A percentile compares a stretch with the other conserved stretches of the same genome.
These are phyloP conservation scores for Perizoma flavofasciatum DNA, from an alignment of 2,888 invertebrate genomes.

Conservation along the genomic window DNA sequence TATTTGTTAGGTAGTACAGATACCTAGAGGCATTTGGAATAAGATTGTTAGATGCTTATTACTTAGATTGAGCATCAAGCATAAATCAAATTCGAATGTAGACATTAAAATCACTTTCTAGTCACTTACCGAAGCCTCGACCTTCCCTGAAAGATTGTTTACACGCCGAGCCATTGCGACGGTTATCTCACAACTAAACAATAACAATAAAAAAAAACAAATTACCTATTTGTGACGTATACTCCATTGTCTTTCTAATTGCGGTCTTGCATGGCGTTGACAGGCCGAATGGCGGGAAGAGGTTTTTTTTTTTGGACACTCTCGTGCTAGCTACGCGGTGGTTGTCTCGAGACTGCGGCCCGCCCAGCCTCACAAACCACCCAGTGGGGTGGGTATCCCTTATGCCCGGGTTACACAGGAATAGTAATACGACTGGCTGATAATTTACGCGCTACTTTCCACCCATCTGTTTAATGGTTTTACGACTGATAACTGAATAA, in stretches of 20 bases:
- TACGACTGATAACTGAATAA: too few relatives aligned
- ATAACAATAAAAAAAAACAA: constrained; percentile 51
- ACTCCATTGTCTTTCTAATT: constrained; percentile 70
- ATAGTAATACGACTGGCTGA: background rate
- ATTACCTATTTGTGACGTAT: constrained; percentile 62
- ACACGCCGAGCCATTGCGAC: constrained; percentile 30
- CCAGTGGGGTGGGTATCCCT: constrained; percentile 43
- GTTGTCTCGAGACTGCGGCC: constrained; percentile 50
- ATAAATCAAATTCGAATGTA: background rate
- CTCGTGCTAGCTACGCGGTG: constrained; percentile 38
- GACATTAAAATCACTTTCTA: background rate
- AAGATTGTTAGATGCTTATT: too few relatives aligned
- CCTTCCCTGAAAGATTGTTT: constrained; percentile 35
- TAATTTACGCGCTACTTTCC: too few relatives aligned
- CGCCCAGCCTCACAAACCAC: constrained; percentile 45
- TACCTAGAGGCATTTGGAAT: too few relatives aligned
- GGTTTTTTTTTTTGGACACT: constrained; percentile 16
- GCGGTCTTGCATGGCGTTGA: constrained; percentile 43
- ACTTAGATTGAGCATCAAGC: too few relatives aligned
- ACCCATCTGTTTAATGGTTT: too few relatives aligned
- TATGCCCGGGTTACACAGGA: background rate
- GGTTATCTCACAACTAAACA: constrained; percentile 41
- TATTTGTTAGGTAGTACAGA: too few relatives aligned
- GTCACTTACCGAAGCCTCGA: constrained; percentile 32
- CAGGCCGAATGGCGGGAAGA: constrained; percentile 54